Evolutionary conservation across 2,888 invertebrate genomes (phyloP), one percentile per base, ranked within the genome.

Genomic region (Gymnoscelis rufifasciata): DNA sequence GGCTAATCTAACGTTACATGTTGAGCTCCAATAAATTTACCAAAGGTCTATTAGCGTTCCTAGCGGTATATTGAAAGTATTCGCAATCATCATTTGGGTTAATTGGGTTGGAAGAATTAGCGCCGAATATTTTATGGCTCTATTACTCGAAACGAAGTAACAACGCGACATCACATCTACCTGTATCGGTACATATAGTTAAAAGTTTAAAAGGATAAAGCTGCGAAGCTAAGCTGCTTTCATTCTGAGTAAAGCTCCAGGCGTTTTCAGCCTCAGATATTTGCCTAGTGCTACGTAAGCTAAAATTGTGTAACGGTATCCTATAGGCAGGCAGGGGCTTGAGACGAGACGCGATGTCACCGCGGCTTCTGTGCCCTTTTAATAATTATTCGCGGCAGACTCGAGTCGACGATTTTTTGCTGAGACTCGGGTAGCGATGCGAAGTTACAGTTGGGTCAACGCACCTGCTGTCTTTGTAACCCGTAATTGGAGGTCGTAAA

Each of bases 271-370:
- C 23, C n/a, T 19, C 31, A 40, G 33, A 13, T 19, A 31, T 33
- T 36, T 14, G 30, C 13, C 19, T 15, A 13, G 27, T 35, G 11
- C 40, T 14, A 36, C 15, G 35, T 36, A 36, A 43, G 24, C 14
- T 35, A 35, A 36, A 38, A 19, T 47, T 57, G 52, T 55, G 38
- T 54, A 54, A 55, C 55, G 48, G 62, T 51, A 3, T 19, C 19
- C 5, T 19, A 57, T 40, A 54, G 52, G 50, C 54, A 52, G 50
- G 49, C 39, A 50, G 52, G 54, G 47, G 39, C 53, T 52, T 56
- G 51, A 47, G 68, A 64, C 74, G 71, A 80, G 82, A 79, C 81
- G 64, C 68, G 73, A 75, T 75, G 80, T 77, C 80, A 77, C 82
- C 81, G 71, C 59, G 52, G 56, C 54, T 62, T 46, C 59, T 47